Conservation (phyloP, 2,888 invertebrate genomes). For the Ganaspis brasiliensis region DNA sequence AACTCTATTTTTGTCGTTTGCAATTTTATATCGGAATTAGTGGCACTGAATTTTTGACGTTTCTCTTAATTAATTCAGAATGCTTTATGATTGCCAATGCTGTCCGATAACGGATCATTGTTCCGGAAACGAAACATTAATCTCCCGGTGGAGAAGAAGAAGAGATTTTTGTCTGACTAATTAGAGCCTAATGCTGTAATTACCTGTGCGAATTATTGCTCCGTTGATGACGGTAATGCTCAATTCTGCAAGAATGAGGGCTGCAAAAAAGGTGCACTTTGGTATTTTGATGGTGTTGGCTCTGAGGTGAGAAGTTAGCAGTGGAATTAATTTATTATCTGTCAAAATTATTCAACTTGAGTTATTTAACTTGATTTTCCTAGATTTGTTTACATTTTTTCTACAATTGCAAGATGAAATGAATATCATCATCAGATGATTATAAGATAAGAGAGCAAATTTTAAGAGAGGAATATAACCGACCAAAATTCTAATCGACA, state of each 20-base stretch:
- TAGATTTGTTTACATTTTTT: too few species aligned
- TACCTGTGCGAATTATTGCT: constrained; percentile 9
- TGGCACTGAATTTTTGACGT: background rate
- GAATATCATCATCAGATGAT: too few species aligned
- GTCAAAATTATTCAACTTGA: background rate
- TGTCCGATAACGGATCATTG: constrained; percentile 11
- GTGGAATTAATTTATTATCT: background rate
- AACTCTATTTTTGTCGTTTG: constrained; percentile 1
- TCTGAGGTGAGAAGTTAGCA: background rate
- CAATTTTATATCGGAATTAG: background rate
- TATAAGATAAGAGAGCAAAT: too few species aligned
- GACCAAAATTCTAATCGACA: too few species aligned
- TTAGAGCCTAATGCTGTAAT: constrained; percentile 7
- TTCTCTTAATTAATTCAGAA: background rate
- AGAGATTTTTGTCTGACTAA: constrained; percentile 31
- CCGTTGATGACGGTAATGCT: background rate
- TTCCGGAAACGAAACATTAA: constrained; percentile 20
- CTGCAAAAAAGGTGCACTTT: constrained; percentile 16
- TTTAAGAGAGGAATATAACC: too few species aligned
- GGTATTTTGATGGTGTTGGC: background rate
- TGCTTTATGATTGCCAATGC: background rate
- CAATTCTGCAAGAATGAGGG: background rate
- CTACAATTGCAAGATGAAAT: too few species aligned
- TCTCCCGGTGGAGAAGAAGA: background rate
- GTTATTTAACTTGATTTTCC: too few species aligned